Evolutionary conservation across 2,888 invertebrate genomes (phyloP).

Genomic region (Epicampocera succincta): DNA sequence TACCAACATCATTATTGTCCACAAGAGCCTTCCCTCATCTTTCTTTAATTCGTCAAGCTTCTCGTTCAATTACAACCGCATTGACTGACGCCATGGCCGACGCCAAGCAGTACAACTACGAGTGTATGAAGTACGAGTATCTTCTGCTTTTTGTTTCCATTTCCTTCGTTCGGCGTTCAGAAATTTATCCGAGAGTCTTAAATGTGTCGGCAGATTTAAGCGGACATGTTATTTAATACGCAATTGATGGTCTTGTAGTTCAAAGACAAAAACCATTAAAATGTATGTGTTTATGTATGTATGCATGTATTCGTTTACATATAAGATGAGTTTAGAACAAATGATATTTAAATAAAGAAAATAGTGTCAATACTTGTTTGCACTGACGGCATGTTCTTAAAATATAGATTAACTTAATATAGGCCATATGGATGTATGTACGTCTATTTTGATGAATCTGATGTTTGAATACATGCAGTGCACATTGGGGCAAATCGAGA

Average conservation of each 20-base stretch:
- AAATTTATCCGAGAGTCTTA: constrained; percentile 5
- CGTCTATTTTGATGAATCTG: too few species aligned
- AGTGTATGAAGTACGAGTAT: constrained; percentile 15
- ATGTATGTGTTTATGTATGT: too few species aligned
- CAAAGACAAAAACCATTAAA: not conserved
- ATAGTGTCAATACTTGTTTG: too few species aligned
- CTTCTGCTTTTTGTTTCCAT: not conserved
- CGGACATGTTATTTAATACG: constrained; percentile 36
- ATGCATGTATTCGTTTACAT: too few species aligned
- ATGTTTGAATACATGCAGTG: too few species aligned
- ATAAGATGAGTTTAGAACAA: too few species aligned
- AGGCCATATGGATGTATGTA: too few species aligned
- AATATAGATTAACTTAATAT: too few species aligned
- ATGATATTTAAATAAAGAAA: too few species aligned
- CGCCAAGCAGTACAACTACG: constrained; percentile 51
- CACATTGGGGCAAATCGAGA: too few species aligned
- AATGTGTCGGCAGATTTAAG: constrained; percentile 17
- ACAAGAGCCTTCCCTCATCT: not conserved
- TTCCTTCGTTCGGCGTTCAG: constrained; percentile 8
- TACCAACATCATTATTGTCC: constrained; percentile 25
- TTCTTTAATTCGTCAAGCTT: constrained; percentile 7
- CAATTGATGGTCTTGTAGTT: constrained; percentile 5
- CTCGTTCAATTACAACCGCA: not conserved
- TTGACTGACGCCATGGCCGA: constrained; percentile 52
- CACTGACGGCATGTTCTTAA: too few species aligned